These are phyloP conservation scores for Neodiprion fabricii DNA, from an alignment of 1,140 invertebrate genomes.

Conservation along the genomic window DNA sequence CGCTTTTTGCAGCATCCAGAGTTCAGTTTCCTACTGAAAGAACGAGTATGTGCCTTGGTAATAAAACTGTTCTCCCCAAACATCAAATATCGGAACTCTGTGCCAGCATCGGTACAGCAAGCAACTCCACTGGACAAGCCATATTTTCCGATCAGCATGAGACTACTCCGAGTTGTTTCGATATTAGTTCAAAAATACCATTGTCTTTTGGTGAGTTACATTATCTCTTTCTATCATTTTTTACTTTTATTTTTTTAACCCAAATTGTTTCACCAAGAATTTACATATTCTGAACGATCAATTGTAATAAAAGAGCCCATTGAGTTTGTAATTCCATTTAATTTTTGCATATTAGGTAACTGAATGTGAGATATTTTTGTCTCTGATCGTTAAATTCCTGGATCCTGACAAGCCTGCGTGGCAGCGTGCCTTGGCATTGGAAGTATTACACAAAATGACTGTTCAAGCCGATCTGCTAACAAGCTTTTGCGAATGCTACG, in stretches of 20 bases:
- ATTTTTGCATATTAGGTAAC: constrained; percentile 74
- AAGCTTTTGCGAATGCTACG: constrained; percentile 93
- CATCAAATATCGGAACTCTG: constrained; percentile 82
- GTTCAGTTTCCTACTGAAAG: constrained; percentile 94
- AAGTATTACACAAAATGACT: constrained; percentile 94
- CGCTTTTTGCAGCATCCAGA: constrained; percentile 81
- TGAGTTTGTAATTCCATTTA: neutral
- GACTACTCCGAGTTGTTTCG: constrained; percentile 90
- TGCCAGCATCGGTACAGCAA: constrained; percentile 61
- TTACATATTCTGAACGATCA: neutral
- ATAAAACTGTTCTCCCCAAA: constrained; percentile 98
- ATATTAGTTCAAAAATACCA: constrained; percentile 95
- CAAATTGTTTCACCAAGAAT: neutral
- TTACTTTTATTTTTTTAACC: neutral
- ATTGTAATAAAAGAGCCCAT: constrained; percentile 13
- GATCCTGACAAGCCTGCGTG: constrained; percentile 95
- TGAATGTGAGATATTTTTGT: constrained; percentile 98
- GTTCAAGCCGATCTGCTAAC: constrained; percentile 87
- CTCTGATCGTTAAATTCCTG: constrained; percentile 95
- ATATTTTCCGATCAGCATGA: constrained; percentile 96
- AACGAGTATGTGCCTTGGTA: constrained; percentile 95
- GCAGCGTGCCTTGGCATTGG: constrained; percentile 93
- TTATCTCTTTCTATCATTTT: constrained; percentile 7
- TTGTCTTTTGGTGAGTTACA: constrained; percentile 78
- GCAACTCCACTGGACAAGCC: constrained; percentile 84